These are phyloP conservation scores for Plumapathes pennacea DNA, from an alignment of 92 coral and sea anemone species.

Conservation along the genomic window DNA sequence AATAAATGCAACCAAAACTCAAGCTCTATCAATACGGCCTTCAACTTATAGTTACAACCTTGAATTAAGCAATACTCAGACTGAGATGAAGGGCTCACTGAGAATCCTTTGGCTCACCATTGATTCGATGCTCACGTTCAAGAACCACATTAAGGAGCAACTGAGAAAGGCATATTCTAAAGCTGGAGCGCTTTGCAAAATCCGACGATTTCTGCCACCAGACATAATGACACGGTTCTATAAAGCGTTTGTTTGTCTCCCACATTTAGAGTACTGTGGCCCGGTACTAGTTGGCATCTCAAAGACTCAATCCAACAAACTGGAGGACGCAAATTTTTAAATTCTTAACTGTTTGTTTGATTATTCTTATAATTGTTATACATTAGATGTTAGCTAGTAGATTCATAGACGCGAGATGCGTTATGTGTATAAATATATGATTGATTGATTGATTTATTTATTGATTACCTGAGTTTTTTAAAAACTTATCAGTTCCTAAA, in stretches of 20 bases:
- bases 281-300: too few species aligned
- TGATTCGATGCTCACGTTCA: conserved; percentile 13
- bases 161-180: conserved; percentile 32
- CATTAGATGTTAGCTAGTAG: too few species aligned
- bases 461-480: too few species aligned
- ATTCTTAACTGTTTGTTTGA: too few species aligned
- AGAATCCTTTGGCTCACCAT: conserved; percentile 29
- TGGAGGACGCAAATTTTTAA: too few species aligned
- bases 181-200: conserved; percentile 23
- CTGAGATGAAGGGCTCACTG: conserved; percentile 14
- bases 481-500: too few species aligned
- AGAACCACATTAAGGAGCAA: conserved; percentile 6
- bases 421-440: conserved; percentile 3
- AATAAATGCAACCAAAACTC: conserved; percentile 18
- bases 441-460: conserved; percentile 16
- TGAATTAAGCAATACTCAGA: conserved; percentile 8
- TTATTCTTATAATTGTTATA: too few species aligned
- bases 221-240: conserved; percentile 22
- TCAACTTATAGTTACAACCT: conserved; percentile 11
- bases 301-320: background rate
- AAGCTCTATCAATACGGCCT: conserved; percentile 27
- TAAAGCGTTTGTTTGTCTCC: background rate
- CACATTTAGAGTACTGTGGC: too few species aligned
- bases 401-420: too few species aligned
- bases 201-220: conserved; percentile 22